phyloP scores from a whole-genome alignment of 2,888 invertebrate genomes.

The Anoncus sp. region DNA sequence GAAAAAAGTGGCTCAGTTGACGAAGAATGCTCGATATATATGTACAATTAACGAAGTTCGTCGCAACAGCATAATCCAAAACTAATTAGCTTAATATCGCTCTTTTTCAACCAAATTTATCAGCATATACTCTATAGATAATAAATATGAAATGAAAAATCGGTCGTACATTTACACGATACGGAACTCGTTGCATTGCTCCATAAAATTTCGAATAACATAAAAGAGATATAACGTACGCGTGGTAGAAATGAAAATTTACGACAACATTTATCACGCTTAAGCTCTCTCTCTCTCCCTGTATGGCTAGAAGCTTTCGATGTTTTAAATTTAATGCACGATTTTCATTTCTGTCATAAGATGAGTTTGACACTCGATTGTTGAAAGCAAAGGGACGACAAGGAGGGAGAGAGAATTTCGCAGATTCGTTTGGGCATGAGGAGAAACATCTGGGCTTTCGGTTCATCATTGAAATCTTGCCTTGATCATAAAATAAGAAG shows the following conservation, averaged over 20 bases:
- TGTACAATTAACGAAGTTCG: not conserved
- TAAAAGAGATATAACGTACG: not conserved
- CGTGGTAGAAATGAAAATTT: not conserved
- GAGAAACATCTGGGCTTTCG: slow-evolving; percentile 1
- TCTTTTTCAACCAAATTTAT: too few species aligned
- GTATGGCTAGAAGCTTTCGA: not conserved
- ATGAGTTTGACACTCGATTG: slow-evolving; percentile 4
- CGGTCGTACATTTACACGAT: not conserved
- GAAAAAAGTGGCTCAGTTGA: too few species aligned
- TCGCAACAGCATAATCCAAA: not conserved
- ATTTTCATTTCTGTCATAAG: slow-evolving; percentile 25
- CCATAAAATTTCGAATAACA: not conserved
- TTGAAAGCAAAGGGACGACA: not conserved
- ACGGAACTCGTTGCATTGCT: not conserved
- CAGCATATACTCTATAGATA: not conserved
- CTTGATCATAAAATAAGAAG: slow-evolving; percentile 32
- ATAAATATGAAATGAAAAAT: not conserved
- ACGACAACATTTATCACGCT: slow-evolving; percentile 11
- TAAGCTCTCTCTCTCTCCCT: not conserved
- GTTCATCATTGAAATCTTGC: slow-evolving; percentile 39
- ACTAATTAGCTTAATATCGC: not conserved
- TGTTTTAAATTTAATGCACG: slow-evolving; percentile 19
- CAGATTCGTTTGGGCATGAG: not conserved
- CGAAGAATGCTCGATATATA: too few species aligned
- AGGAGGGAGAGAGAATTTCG: not conserved